These are phyloP conservation scores for Incurvaria masculella DNA, from an alignment of 2,888 invertebrate genomes.

Conservation along the genomic window DNA sequence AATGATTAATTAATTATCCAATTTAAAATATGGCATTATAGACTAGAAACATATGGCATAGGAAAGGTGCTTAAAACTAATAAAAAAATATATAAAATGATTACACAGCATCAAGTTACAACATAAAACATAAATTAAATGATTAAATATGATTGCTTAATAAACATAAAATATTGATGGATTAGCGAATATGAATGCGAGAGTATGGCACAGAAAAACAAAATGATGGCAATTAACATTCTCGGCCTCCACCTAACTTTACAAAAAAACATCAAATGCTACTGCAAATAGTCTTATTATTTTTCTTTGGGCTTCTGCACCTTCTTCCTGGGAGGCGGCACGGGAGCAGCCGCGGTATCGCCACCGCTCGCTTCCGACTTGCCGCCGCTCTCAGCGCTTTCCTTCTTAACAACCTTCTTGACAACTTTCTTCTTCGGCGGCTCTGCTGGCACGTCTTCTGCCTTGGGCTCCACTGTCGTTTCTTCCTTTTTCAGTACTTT, in stretches of 20 bases:
- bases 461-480: not conserved
- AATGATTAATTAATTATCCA: too few species aligned
- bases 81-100: not conserved
- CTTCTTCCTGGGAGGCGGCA: conserved; percentile 55
- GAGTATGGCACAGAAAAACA: not conserved
- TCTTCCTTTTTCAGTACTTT: not conserved
- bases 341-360: conserved; percentile 32
- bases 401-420: conserved; percentile 54
- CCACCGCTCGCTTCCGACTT: conserved; percentile 18
- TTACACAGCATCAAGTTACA: not conserved
- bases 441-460: conserved; percentile 1
- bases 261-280: not conserved
- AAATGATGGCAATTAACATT: not conserved
- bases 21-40: not conserved
- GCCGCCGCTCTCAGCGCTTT: conserved; percentile 22
- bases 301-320: conserved; percentile 55
- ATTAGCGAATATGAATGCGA: not conserved
- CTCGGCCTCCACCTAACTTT: not conserved
- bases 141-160: not conserved
- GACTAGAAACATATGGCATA: not conserved
- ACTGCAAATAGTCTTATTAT: conserved; percentile 6
- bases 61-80: not conserved
- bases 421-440: conserved; percentile 37
- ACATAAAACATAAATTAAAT: not conserved
- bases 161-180: not conserved